Evolutionary conservation across 2,797 vertebrate genomes (phyloP), one percentile per base, ranked within the genome.

Genomic region (Eremophila alpestris): DNA sequence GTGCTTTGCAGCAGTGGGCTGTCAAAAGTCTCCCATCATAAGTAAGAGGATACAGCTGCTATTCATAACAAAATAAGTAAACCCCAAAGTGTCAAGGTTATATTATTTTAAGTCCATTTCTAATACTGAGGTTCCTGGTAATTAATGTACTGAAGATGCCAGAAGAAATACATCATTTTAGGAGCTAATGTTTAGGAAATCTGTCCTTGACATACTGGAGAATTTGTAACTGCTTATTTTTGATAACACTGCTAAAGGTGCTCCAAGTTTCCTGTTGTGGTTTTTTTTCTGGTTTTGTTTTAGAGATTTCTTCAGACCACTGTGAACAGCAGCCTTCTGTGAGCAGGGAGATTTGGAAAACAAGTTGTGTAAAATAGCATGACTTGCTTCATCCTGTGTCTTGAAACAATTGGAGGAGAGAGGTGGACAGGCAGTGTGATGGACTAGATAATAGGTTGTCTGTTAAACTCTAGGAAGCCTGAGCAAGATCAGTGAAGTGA

Each of bases 11-110:
- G 71, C 83, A 67, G 69, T 27, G 15, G 36, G 51, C 90, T 94
- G 41, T 94, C 91, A 79, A 49, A 94, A 91, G 46, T 55, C 7
- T 71, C 32, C 7, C 36, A 64, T 81, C 64, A 34, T 24, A 59
- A 92, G 92, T 93, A 91, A 93, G 71, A 95, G 96, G 96, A 96
- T 93, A 95, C 83, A 95, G 93, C 95, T 97, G 96, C 89, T 83
- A 79, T 93, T 94, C 63, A 43, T 92, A 97, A 95, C 21, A 63
- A 60, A 86, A 26, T n/a, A 54, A 29, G 4, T 75, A 87, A 93
- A 68, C 68, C 54, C 65, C 34, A 9, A 69, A 36, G 59, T 78
- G 79, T 74, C 89, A 88, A 79, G 48, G 56, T 83, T 87, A 27
- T 41, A 38, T 63, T 94, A 40, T 90, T 96, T 83, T 81, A 90